phyloP scores from a whole-genome alignment of 2,113 vertebrate genomes.

The Antigone vipio region DNA sequence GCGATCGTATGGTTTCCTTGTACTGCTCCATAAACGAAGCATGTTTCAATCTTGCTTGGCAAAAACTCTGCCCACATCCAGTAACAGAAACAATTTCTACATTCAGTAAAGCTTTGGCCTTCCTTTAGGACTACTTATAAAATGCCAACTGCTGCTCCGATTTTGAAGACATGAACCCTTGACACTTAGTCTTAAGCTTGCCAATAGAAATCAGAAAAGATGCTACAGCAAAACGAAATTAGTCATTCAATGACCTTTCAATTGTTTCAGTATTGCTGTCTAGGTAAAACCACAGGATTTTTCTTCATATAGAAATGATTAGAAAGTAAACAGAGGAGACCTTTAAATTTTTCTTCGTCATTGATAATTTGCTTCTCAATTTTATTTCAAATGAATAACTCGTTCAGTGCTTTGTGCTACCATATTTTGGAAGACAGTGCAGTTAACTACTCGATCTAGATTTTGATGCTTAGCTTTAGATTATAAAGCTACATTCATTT shows the following conservation, averaged over 20 bases:
- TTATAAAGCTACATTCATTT: background rate
- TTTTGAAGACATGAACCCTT: background rate
- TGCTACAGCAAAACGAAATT: background rate
- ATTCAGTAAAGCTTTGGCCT: background rate
- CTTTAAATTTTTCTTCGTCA: background rate
- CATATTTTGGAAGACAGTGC: background rate
- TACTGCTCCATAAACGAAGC: background rate
- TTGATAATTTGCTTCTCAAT: background rate
- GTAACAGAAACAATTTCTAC: background rate
- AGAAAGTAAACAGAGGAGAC: background rate
- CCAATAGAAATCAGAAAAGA: background rate
- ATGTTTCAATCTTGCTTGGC: background rate
- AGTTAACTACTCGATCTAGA: background rate
- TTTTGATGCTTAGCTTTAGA: background rate
- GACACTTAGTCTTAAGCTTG: background rate
- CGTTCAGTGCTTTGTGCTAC: background rate
- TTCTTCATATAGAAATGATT: background rate
- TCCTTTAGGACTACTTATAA: background rate
- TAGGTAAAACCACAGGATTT: background rate
- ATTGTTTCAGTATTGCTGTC: background rate
- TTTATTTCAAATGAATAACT: background rate
- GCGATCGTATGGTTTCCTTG: background rate
- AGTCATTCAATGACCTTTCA: background rate
- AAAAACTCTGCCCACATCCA: background rate
- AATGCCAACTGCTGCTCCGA: background rate